These are phyloP conservation scores for Drosophila fungiperda DNA, from an alignment of 2,888 invertebrate genomes.

Conservation along the genomic window DNA sequence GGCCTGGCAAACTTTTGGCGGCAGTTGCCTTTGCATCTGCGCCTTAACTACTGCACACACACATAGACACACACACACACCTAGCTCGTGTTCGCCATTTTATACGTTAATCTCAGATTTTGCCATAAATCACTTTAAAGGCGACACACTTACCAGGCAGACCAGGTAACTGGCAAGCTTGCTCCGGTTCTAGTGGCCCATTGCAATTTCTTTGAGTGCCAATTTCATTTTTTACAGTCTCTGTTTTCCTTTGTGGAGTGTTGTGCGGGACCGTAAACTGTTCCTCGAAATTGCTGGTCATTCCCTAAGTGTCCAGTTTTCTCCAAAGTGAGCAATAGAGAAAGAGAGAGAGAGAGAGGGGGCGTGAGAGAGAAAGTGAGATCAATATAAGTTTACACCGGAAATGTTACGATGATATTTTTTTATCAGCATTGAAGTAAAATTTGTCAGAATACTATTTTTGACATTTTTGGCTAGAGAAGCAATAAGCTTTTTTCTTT, in stretches of 20 bases:
- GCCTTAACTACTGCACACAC: constrained; percentile 18
- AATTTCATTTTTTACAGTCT: constrained; percentile 63
- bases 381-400: neutral
- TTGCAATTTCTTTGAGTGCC: constrained; percentile 75
- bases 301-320: constrained; percentile 47
- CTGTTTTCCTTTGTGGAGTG: constrained; percentile 33
- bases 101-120: constrained; percentile 79
- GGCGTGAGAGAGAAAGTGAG: neutral
- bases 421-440: constrained; percentile 6
- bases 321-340: neutral
- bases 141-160: constrained; percentile 65
- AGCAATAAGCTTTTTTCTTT: neutral
- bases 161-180: constrained; percentile 13
- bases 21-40: constrained; percentile 57
- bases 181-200: constrained; percentile 34
- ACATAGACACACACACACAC: neutral
- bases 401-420: constrained; percentile 7
- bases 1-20: constrained; percentile 49
- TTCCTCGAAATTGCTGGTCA: constrained; percentile 65
- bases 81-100: constrained; percentile 21
- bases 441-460: neutral
- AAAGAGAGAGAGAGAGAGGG: neutral
- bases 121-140: constrained; percentile 77
- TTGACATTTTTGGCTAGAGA: neutral
- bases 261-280: constrained; percentile 46